These are phyloP conservation scores for Priocnemis perturbator DNA, from an alignment of 2,888 invertebrate species.

Conservation along the genomic window DNA sequence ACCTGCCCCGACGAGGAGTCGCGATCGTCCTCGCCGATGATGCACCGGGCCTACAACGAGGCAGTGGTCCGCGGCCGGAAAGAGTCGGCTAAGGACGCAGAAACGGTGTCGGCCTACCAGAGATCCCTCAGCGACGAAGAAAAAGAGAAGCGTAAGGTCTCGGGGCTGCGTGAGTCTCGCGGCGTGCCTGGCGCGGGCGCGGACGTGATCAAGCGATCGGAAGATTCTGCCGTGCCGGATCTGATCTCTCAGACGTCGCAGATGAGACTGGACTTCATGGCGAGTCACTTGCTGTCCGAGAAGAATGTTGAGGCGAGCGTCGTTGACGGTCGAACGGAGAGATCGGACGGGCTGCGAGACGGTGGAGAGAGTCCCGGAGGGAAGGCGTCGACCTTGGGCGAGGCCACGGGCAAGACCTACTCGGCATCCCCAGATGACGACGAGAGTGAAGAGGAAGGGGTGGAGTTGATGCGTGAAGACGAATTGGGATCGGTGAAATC, in stretches of 20 bases:
- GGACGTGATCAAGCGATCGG: background rate
- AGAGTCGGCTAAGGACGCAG: background rate
- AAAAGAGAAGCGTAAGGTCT: constrained; percentile 71
- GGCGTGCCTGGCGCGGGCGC: background rate
- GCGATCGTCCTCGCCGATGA: background rate
- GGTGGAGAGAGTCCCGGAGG: background rate
- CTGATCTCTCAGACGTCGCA: constrained; percentile 60
- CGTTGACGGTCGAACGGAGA: constrained; percentile 22
- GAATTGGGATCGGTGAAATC: constrained; percentile 15
- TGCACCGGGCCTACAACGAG: constrained; percentile 39
- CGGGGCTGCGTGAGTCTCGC: constrained; percentile 20
- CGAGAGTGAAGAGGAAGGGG: constrained; percentile 55
- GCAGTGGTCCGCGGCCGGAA: background rate
- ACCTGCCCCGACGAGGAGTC: constrained; percentile 86
- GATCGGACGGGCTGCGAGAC: background rate
- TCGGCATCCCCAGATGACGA: constrained; percentile 30
- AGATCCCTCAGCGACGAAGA: constrained; percentile 80
- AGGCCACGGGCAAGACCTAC: constrained; percentile 1
- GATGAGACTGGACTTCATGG: constrained; percentile 74
- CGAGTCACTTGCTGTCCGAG: constrained; percentile 69
- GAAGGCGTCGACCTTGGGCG: background rate
- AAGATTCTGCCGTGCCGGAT: constrained; percentile 46
- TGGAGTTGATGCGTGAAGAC: constrained; percentile 40
- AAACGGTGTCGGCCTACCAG: constrained; percentile 43
- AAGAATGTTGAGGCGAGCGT: constrained; percentile 19